Percentiles rank a stretch among this genome's conserved stretches.
Conservation (phyloP, 30 jellyfish, hydroid and myxozoan genomes). For the Chrysaora quinquecirrha region DNA sequence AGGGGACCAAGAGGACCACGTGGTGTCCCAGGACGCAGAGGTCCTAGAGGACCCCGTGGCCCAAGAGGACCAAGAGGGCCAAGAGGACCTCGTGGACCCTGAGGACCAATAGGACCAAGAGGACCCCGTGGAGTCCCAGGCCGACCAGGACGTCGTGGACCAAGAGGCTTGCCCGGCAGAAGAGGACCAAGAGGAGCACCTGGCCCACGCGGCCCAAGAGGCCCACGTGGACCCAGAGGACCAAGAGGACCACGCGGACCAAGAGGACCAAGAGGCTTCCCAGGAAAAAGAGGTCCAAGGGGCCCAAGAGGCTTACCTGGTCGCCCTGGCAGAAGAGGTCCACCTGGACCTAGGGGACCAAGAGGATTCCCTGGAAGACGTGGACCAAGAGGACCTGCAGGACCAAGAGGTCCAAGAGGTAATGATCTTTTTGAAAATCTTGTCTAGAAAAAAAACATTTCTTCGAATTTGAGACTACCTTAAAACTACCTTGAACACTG, state of each 20-base stretch:
- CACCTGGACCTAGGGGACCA: constrained; percentile 51
- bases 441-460: too few relatives aligned
- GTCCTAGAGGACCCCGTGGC: constrained; percentile 42
- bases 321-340: too few relatives aligned
- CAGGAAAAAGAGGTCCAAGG: constrained; percentile 24
- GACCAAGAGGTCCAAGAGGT: constrained; percentile 32
- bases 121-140: constrained; percentile 38
- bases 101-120: constrained; percentile 42
- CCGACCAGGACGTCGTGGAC: background rate
- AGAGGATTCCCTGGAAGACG: constrained; percentile 37
- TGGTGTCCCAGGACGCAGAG: constrained; percentile 17
- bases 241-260: constrained; percentile 15
- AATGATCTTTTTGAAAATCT: too few relatives aligned
- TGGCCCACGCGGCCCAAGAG: constrained; percentile 9
- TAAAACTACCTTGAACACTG: too few relatives aligned
- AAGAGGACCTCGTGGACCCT: constrained; percentile 37
- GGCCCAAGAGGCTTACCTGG: constrained; percentile 23
- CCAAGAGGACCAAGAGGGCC: constrained; percentile 50
- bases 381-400: constrained; percentile 39
- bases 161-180: constrained; percentile 39
- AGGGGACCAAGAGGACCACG: constrained; percentile 24
- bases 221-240: constrained; percentile 40
- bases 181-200: constrained; percentile 36
- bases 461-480: too few relatives aligned
- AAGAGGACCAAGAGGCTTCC: background rate